Evolutionary conservation across 2,113 vertebrate species (phyloP), one percentile per base, ranked within the genome.

Genomic region (Petromus typicus): DNA sequence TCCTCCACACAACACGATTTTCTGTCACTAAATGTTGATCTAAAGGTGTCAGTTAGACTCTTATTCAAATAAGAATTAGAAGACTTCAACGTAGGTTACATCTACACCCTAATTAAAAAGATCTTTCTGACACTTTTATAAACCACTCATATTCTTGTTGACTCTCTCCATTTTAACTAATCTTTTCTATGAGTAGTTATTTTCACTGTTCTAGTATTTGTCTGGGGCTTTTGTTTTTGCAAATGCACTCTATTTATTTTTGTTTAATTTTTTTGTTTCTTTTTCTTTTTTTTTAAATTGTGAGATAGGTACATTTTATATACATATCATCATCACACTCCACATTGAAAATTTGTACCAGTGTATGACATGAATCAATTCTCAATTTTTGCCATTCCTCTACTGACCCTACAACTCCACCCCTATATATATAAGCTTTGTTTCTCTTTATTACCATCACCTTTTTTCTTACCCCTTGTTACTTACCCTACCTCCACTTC

Each of bases 1-100:
- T 40, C 64, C 18, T 37, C 78, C 6, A 64, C 18, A 25, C 6
- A 43, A 34, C 18, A 90, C 32, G 81, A n/a, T 40, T 86, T 90
- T 92, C 66, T 83, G 12, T 78, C 89, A 94, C 45, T 57, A 92
- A 86, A 93, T 89, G n/a, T 76, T 94, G 76, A 82, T 78, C 86
- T 86, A 75, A 92, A 14, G 17, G 92, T 57, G 5, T 48, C 27
- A 75, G 69, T 30, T 73, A 64, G 20, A 90, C 30, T 93, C 37
- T 86, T 86, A 69, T 86, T 90, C 30, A 92, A 76, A 43, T 76
- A 84, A 82, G 63, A 69, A 63, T 85, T 91, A 79, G 8, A 67
- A 43, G 59, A 67, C 40, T 69, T 79, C 43, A 40, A 32, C 6
- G 6, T 2, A 57, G 40, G 45, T 73, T 54, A 93, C 11, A 34